A percentile compares a stretch with the other conserved stretches of the same genome.
Evolutionary conservation across 1,140 invertebrate genomes (phyloP).

Genomic region (Brachionus angularis): DNA sequence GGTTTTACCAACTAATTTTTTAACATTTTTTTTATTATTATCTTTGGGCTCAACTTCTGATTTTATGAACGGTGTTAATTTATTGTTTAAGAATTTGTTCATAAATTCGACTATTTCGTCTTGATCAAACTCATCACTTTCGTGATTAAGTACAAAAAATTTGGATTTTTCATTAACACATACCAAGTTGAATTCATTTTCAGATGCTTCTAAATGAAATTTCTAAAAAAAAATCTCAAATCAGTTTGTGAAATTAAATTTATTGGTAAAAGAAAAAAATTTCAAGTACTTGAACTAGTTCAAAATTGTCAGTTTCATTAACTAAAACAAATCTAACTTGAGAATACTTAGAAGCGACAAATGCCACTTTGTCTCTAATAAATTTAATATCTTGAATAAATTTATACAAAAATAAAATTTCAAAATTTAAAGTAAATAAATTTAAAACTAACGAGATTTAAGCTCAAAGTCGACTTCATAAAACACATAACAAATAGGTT

Average conservation of each 20-base stretch:
- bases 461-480: slow-evolving; percentile 25
- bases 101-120: background rate
- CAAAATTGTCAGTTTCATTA: slow-evolving; percentile 35
- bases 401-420: background rate
- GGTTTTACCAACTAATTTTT: slow-evolving; percentile 22
- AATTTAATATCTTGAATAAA: slow-evolving; percentile 4
- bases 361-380: slow-evolving; percentile 16
- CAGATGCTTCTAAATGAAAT: slow-evolving; percentile 27
- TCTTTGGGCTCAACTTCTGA: background rate
- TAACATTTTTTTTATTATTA: slow-evolving; percentile 1
- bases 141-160: slow-evolving; percentile 28
- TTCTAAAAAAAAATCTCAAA: background rate
- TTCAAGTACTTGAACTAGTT: slow-evolving; percentile 5
- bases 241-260: background rate
- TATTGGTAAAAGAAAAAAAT: background rate
- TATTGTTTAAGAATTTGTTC: background rate
- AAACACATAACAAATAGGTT: slow-evolving; percentile 35
- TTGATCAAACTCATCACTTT: slow-evolving; percentile 10
- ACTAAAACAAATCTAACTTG: slow-evolving; percentile 12
- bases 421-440: background rate
- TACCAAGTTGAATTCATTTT: slow-evolving; percentile 1
- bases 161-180: slow-evolving; percentile 33
- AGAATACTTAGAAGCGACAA: background rate
- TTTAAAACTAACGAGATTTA: slow-evolving; percentile 8
- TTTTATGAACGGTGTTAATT: background rate